phyloP scores from a whole-genome alignment of 2,797 vertebrate genomes.

The Spinus olivaceus region DNA sequence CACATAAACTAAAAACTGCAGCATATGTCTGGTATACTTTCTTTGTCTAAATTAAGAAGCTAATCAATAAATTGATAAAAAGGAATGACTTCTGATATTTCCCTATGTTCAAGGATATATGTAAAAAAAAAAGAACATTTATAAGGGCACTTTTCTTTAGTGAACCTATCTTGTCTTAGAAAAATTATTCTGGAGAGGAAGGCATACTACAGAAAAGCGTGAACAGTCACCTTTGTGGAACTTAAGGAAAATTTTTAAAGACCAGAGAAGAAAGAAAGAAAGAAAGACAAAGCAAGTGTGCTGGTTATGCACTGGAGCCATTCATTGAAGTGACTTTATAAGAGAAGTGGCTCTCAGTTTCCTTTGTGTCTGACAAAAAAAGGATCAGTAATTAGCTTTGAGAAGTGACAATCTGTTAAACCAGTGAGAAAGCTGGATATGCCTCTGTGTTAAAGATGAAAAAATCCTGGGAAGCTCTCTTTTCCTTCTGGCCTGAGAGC shows the following conservation, averaged over 20 bases:
- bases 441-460: neutral
- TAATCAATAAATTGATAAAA: neutral
- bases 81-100: neutral
- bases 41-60: neutral
- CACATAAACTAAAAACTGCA: neutral
- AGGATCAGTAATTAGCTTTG: neutral
- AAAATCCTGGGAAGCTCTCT: neutral
- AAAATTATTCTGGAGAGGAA: neutral
- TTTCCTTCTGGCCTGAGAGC: neutral
- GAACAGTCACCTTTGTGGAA: neutral
- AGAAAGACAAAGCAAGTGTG: neutral
- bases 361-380: neutral
- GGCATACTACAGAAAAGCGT: neutral
- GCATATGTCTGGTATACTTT: neutral
- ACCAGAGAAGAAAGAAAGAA: neutral
- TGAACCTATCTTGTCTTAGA: neutral
- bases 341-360: neutral
- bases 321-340: neutral
- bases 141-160: neutral
- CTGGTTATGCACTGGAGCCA: neutral
- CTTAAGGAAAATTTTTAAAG: neutral
- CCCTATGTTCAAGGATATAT: neutral
- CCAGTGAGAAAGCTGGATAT: neutral
- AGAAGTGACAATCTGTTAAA: neutral
- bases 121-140: neutral